Percentiles rank a stretch among this genome's conserved stretches.
Evolutionary conservation across 2,797 vertebrate species (phyloP).

Genomic region (Mormyrops boulengeri): DNA sequence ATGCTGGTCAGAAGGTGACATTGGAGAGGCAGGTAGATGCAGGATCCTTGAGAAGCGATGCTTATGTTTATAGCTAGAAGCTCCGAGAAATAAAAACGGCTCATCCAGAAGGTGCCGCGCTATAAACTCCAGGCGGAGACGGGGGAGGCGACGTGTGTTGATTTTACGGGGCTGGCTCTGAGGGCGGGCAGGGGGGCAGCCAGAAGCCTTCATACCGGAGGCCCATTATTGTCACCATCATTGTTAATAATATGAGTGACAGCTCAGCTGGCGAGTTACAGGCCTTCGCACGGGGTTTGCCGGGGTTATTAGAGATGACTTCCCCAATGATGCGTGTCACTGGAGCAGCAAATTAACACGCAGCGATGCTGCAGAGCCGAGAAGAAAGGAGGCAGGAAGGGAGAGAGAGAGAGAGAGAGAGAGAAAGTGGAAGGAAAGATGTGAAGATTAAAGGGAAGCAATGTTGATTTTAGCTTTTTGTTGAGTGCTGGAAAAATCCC

Average conservation of each 20-base stretch:
- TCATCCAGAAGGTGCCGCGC: conserved; percentile 32
- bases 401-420: not conserved
- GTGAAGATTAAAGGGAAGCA: not conserved
- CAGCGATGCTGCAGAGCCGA: conserved; percentile 54
- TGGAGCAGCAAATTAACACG: conserved; percentile 78
- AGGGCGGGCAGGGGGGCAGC: not conserved
- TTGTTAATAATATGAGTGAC: conserved; percentile 63
- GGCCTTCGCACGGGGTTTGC: conserved; percentile 46
- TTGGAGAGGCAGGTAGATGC: conserved; percentile 41
- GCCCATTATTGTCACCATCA: conserved; percentile 55
- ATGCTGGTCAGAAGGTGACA: conserved; percentile 43
- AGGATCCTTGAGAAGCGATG: conserved; percentile 42
- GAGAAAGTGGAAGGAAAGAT: conserved; percentile 8
- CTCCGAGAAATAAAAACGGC: conserved; percentile 49
- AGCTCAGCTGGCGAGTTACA: conserved; percentile 51
- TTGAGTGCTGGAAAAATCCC: conserved; percentile 25
- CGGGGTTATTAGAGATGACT: conserved; percentile 63
- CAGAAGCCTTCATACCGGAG: conserved; percentile 36
- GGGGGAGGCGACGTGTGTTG: conserved; percentile 38
- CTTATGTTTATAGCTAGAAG: conserved; percentile 41
- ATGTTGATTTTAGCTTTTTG: conserved; percentile 35
- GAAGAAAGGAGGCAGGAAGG: conserved; percentile 28
- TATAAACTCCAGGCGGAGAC: conserved; percentile 37
- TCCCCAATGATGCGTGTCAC: conserved; percentile 69
- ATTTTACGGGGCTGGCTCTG: conserved; percentile 24